Evolutionary conservation across 2,888 invertebrate genomes (phyloP).

Genomic region (Norana najaformis): DNA sequence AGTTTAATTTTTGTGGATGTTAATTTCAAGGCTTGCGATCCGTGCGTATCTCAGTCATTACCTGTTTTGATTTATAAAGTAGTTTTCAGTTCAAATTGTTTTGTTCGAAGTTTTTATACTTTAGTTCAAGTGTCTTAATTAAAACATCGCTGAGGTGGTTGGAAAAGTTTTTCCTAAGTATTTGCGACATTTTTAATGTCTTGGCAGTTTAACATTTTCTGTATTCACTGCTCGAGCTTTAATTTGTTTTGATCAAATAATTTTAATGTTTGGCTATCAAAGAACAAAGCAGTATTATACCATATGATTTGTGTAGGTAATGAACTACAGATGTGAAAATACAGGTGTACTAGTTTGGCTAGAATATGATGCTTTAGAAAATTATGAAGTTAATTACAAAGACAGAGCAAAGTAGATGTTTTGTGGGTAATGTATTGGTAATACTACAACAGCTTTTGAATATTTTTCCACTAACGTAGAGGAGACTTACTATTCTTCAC

Average conservation of each 20-base stretch:
- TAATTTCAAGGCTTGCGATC: not conserved
- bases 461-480: not conserved
- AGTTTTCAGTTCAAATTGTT: not conserved
- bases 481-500: not conserved
- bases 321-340: not conserved
- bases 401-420: not conserved
- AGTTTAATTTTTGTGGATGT: not conserved
- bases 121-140: not conserved
- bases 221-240: not conserved
- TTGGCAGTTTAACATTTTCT: not conserved
- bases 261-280: not conserved
- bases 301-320: not conserved
- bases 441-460: not conserved
- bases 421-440: not conserved
- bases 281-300: not conserved
- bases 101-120: not conserved
- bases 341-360: not conserved
- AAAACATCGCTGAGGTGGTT: not conserved
- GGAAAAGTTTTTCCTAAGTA: not conserved
- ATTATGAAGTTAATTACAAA: not conserved
- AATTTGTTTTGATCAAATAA: not conserved
- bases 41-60: not conserved
- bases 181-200: not conserved
- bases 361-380: not conserved
- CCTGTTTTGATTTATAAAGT: not conserved